A percentile compares a stretch with the other conserved stretches of the same genome.
Evolutionary conservation across 30 jellyfish, hydroid and myxozoan species (phyloP).

Genomic region (Cassiopea xamachana): DNA sequence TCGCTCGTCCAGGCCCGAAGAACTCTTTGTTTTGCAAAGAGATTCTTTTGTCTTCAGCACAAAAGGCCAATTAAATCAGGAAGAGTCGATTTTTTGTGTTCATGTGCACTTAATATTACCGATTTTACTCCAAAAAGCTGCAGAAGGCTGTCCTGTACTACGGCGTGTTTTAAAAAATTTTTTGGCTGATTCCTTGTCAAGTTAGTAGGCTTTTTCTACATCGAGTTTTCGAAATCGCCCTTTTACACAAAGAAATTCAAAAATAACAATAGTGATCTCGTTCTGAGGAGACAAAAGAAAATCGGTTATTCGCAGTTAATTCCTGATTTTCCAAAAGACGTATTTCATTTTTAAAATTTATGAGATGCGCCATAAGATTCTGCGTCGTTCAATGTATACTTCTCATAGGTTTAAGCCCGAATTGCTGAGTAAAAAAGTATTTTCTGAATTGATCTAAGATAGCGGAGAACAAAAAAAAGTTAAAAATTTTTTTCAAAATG

Average conservation of each 20-base stretch:
- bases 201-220: neutral
- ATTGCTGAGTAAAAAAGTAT: neutral
- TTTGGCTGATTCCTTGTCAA: neutral
- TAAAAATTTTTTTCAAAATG: too few relatives aligned
- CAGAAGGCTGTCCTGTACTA: neutral
- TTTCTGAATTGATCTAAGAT: too few relatives aligned
- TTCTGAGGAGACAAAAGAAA: neutral
- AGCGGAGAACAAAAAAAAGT: too few relatives aligned
- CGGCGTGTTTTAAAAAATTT: neutral
- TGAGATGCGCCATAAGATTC: neutral
- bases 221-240: neutral
- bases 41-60: neutral
- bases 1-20: neutral
- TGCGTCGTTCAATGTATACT: neutral
- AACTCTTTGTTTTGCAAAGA: conserved; percentile 1
- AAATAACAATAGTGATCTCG: neutral
- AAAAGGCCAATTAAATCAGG: neutral
- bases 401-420: neutral
- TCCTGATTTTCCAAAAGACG: neutral
- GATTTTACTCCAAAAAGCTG: neutral
- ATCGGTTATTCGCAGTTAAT: conserved; percentile 15
- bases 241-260: conserved; percentile 13
- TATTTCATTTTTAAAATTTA: neutral
- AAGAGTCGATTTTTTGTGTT: neutral
- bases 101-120: neutral